These are phyloP conservation scores for Papio anubis DNA, from an alignment of 2,113 vertebrate species.

Conservation along the genomic window DNA sequence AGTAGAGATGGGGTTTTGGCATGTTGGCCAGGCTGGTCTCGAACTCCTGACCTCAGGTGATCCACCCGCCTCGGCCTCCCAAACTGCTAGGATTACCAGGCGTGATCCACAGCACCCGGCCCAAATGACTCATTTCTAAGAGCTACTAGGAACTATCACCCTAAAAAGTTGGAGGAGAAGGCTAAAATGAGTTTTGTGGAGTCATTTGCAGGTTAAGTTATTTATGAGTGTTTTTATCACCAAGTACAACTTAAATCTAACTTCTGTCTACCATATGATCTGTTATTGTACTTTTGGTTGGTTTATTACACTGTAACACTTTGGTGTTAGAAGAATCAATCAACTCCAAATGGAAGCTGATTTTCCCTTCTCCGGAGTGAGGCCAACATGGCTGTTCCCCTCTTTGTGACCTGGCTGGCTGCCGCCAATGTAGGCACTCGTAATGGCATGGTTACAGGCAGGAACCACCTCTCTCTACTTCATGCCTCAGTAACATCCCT, in stretches of 20 bases:
- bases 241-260: not conserved
- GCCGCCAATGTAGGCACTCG: not conserved
- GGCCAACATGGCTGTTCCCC: not conserved
- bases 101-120: no score
- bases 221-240: not conserved
- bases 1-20: no score
- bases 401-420: not conserved
- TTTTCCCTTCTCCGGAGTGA: not conserved
- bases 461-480: not conserved
- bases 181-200: not conserved
- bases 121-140: not conserved
- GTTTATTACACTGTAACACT: not conserved
- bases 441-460: rapidly evolving
- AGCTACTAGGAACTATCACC: not conserved
- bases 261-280: not conserved
- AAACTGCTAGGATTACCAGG: no score
- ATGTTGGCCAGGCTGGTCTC: no score
- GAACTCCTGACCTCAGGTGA: no score
- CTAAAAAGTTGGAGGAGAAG: not conserved
- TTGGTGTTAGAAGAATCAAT: not conserved
- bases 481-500: not conserved
- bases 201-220: not conserved
- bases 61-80: no score
- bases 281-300: not conserved
- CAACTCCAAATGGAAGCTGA: not conserved